These are phyloP conservation scores for Petromus typicus DNA, from an alignment of 2,113 vertebrate genomes.

Conservation along the genomic window DNA sequence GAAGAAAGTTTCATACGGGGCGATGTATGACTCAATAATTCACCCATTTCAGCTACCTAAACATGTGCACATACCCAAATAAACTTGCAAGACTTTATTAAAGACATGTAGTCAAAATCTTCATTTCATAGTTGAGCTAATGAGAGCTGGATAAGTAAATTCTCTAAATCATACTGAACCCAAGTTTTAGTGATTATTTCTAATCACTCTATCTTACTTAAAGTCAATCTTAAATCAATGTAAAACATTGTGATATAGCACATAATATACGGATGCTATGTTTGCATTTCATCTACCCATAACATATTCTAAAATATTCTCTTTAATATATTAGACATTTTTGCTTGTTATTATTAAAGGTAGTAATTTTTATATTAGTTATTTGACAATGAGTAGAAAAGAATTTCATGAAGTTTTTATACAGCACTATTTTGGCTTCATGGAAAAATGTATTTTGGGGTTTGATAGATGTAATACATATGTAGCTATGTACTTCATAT, in stretches of 20 bases:
- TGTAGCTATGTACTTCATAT: not conserved
- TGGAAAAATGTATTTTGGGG: not conserved
- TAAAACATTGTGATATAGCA: not conserved
- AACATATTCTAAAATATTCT: not conserved
- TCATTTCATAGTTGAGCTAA: conserved; percentile 14
- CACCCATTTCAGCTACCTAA: not conserved
- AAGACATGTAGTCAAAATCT: not conserved
- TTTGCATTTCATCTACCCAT: not conserved
- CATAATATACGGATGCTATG: not conserved
- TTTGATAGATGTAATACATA: not conserved
- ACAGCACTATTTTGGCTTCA: not conserved
- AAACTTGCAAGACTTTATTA: not conserved
- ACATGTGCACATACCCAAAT: not conserved
- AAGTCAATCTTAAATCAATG: not conserved
- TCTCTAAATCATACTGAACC: not conserved
- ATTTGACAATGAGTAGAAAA: not conserved
- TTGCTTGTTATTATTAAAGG: not conserved
- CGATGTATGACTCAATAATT: not conserved
- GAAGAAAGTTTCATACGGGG: not conserved
- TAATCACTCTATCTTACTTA: not conserved
- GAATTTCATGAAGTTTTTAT: not conserved
- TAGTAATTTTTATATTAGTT: not conserved
- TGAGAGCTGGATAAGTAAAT: not conserved
- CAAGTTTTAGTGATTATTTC: not conserved
- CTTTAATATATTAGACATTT: conserved; percentile 1